Conservation (phyloP, 2,113 vertebrate species). For the Sakesphorus luctuosus region DNA sequence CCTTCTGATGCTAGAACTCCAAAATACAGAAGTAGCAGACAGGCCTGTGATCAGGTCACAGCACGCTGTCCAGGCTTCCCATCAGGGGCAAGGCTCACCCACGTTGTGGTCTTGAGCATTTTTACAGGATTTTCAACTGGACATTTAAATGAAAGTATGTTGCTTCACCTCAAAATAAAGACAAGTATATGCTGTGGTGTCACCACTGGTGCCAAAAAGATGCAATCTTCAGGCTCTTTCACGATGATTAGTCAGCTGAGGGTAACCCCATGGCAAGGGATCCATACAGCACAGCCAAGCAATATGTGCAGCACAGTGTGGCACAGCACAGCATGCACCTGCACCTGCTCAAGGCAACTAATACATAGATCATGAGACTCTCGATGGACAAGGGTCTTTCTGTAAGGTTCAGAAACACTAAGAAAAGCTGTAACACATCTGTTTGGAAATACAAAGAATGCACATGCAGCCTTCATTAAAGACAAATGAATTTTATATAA, state of each 20-base stretch:
- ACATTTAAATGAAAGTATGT: background rate
- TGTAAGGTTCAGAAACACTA: background rate
- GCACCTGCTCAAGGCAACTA: background rate
- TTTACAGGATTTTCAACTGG: background rate
- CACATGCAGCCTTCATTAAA: background rate
- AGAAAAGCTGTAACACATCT: background rate
- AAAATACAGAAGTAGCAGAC: background rate
- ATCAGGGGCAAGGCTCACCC: accelerated
- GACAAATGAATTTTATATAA: background rate
- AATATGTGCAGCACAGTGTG: accelerated
- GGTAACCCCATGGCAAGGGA: background rate
- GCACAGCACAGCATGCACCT: background rate
- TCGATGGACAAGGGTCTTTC: accelerated
- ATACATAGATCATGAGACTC: accelerated
- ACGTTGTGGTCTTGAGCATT: background rate
- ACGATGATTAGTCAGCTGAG: background rate
- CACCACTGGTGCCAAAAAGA: background rate
- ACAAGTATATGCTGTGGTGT: accelerated
- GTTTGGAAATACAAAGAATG: background rate
- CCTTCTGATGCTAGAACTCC: background rate
- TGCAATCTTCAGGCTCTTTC: background rate
- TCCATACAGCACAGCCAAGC: background rate
- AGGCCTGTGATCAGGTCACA: background rate
- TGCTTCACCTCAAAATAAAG: background rate
- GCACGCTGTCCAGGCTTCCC: background rate